phyloP scores from a whole-genome alignment of 2,797 vertebrate genomes.

The Tauraco hartlaubi region DNA sequence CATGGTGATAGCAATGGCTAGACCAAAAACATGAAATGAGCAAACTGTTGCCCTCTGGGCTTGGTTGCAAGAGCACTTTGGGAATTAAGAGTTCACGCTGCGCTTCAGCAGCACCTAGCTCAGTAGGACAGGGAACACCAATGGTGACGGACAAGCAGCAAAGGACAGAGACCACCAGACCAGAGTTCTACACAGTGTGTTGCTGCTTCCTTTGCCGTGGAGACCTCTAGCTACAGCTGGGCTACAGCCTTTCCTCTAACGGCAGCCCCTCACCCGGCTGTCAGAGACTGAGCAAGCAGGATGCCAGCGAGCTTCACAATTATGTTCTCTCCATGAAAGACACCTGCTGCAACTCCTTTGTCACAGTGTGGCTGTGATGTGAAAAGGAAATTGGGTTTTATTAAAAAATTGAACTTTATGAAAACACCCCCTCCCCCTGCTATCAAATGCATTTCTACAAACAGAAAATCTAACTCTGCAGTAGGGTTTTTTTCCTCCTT shows the following conservation, averaged over 20 bases:
- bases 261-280: not conserved
- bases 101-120: not conserved
- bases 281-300: not conserved
- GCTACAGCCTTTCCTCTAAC: not conserved
- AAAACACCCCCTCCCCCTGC: conserved; percentile 45
- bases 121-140: not conserved
- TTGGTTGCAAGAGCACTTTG: not conserved
- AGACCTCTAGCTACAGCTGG: not conserved
- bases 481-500: conserved; percentile 5
- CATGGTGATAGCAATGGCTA: rapidly evolving
- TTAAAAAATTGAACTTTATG: conserved; percentile 56
- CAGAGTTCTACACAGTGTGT: not conserved
- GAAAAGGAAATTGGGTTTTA: conserved; percentile 52
- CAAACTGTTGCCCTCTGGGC: not conserved
- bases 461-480: conserved; percentile 52
- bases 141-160: not conserved
- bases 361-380: not conserved
- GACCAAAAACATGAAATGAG: not conserved
- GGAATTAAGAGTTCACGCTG: not conserved
- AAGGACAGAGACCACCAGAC: not conserved
- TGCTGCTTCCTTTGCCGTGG: not conserved
- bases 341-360: conserved; percentile 34
- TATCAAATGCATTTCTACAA: conserved; percentile 66
- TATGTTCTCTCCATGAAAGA: not conserved
- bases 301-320: conserved; percentile 14